A percentile compares a stretch with the other conserved stretches of the same genome.
phyloP scores from a whole-genome alignment of 2,797 vertebrate species.

The Acropternis orthonyx region DNA sequence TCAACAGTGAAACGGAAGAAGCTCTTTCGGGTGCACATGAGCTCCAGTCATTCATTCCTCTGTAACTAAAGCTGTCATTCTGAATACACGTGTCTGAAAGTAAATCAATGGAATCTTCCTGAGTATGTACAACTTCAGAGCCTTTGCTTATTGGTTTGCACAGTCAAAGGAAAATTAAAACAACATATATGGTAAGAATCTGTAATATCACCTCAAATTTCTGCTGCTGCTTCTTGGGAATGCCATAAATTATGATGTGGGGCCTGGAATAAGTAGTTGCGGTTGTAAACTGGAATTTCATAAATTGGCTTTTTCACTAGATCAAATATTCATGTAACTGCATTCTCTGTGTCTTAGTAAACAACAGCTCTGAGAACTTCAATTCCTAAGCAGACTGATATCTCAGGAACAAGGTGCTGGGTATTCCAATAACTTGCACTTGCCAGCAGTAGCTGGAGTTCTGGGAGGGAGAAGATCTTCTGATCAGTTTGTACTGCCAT shows the following conservation, averaged over 20 bases:
- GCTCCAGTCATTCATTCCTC: background rate
- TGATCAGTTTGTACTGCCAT: background rate
- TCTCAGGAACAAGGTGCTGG: background rate
- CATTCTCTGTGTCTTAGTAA: background rate
- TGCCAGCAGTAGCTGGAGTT: background rate
- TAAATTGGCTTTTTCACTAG: background rate
- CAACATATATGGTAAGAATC: background rate
- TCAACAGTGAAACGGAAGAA: constrained; percentile 4
- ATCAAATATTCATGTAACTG: background rate
- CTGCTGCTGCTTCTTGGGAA: background rate
- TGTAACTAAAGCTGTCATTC: constrained; percentile 28
- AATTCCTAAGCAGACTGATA: background rate
- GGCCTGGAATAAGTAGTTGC: background rate
- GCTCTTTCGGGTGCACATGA: background rate
- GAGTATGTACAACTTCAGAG: background rate
- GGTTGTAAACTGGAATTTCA: background rate
- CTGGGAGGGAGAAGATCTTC: background rate
- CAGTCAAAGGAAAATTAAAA: background rate
- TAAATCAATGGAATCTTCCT: background rate
- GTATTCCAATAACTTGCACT: background rate
- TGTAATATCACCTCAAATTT: background rate
- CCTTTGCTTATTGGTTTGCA: background rate
- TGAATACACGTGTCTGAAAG: background rate
- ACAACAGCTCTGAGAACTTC: background rate
- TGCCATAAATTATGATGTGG: background rate